phyloP scores from a whole-genome alignment of 2,797 vertebrate species.

The Acipenser transmontanus region DNA sequence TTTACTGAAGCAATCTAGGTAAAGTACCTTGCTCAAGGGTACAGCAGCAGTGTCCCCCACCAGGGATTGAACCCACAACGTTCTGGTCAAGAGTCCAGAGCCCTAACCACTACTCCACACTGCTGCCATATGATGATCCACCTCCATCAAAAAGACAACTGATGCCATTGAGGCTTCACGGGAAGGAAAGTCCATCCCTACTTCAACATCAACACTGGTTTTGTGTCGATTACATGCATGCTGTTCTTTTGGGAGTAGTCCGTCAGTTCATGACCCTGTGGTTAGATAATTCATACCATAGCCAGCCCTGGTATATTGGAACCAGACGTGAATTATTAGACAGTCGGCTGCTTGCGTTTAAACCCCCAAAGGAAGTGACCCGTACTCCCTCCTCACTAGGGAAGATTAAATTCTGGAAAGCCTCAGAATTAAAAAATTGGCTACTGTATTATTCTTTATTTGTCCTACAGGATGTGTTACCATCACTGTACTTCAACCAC shows the following conservation, averaged over 20 bases:
- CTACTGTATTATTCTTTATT: constrained; percentile 13
- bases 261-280: constrained; percentile 14
- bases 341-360: constrained; percentile 6
- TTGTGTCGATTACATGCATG: background rate
- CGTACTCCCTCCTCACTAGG: background rate
- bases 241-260: constrained; percentile 13
- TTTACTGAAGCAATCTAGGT: no score
- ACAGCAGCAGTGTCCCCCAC: no score
- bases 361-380: constrained; percentile 18
- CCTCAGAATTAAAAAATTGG: constrained; percentile 16
- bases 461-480: constrained; percentile 10
- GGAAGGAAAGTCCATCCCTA: constrained; percentile 11
- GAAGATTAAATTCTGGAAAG: constrained; percentile 17
- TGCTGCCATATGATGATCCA: background rate
- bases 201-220: constrained; percentile 17
- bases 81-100: no score
- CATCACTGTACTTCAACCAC: constrained; percentile 15
- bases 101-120: no score
- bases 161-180: constrained; percentile 16
- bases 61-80: no score
- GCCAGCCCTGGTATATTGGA: constrained; percentile 16
- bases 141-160: constrained; percentile 9
- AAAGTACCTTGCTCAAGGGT: no score
- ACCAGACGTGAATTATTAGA: constrained; percentile 12
- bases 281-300: constrained; percentile 12